Conservation (phyloP, 2,113 vertebrate genomes). For the Myodes glareolus region DNA sequence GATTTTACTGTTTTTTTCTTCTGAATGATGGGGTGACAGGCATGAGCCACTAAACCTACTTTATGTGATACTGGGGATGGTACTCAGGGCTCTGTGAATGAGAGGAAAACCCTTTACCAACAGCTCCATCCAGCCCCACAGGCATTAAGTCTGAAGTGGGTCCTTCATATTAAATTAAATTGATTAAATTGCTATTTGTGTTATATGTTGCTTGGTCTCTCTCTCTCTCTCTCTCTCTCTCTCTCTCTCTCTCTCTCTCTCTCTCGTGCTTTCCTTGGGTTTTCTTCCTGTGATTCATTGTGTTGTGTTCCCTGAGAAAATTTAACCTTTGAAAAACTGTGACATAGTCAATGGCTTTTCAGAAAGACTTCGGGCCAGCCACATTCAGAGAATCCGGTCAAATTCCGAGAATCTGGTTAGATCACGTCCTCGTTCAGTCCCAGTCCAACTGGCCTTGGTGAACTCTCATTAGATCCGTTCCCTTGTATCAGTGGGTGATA, state of each 20-base stretch:
- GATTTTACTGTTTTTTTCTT: neutral
- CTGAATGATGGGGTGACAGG: neutral
- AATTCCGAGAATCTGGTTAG: too few species aligned
- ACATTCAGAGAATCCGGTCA: too few species aligned
- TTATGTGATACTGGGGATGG: neutral
- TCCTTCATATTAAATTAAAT: constrained; percentile 39
- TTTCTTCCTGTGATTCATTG: neutral
- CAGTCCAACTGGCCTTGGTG: too few species aligned
- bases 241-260: too few species aligned
- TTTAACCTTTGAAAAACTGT: neutral
- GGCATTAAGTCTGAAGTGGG: constrained; percentile 10
- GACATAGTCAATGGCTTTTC: too few species aligned
- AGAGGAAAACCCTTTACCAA: neutral
- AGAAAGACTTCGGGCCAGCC: too few species aligned
- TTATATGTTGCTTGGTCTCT: neutral
- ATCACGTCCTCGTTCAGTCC: too few species aligned
- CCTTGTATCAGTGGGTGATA: too few species aligned
- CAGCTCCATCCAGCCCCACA: neutral
- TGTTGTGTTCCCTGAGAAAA: neutral
- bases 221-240: too few species aligned
- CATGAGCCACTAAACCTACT: neutral
- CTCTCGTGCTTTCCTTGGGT: neutral
- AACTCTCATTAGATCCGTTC: too few species aligned
- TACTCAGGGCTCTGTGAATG: neutral
- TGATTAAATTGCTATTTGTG: neutral